Conservation (phyloP, 2,113 vertebrate species). For the Astur gentilis region DNA sequence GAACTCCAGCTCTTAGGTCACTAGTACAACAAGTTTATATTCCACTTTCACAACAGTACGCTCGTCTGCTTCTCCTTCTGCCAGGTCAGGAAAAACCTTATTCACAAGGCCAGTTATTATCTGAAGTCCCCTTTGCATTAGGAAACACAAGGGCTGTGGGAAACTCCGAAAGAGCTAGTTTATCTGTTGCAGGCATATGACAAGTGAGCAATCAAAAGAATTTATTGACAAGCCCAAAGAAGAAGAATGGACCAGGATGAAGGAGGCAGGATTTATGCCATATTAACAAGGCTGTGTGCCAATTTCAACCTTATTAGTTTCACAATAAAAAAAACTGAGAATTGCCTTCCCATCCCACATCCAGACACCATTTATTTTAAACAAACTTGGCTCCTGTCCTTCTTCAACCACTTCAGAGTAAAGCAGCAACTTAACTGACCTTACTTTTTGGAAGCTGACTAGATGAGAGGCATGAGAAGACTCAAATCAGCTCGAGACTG, state of each 20-base stretch:
- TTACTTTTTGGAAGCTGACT: neutral
- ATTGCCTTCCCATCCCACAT: neutral
- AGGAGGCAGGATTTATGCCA: slow-evolving; percentile 30
- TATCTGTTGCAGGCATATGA: neutral
- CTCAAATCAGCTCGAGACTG: neutral
- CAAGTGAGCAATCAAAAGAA: neutral
- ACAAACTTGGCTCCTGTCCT: neutral
- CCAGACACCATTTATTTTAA: slow-evolving; percentile 10
- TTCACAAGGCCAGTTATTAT: neutral
- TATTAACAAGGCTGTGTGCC: slow-evolving; percentile 21
- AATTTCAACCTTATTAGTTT: slow-evolving; percentile 34
- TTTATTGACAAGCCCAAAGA: slow-evolving; percentile 22
- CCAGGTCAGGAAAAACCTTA: neutral
- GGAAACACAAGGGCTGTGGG: neutral
- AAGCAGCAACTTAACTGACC: slow-evolving; percentile 3
- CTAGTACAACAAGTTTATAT: neutral
- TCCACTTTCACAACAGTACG: neutral
- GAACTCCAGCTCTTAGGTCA: neutral
- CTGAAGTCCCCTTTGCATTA: neutral
- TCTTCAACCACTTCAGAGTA: neutral
- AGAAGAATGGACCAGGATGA: neutral
- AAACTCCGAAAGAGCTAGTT: neutral
- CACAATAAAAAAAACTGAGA: neutral
- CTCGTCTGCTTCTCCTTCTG: neutral
- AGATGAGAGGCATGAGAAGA: neutral